Evolutionary conservation across 2,113 vertebrate genomes (phyloP), one percentile per base, ranked within the genome.

Genomic region (Chrysochloris asiatica): DNA sequence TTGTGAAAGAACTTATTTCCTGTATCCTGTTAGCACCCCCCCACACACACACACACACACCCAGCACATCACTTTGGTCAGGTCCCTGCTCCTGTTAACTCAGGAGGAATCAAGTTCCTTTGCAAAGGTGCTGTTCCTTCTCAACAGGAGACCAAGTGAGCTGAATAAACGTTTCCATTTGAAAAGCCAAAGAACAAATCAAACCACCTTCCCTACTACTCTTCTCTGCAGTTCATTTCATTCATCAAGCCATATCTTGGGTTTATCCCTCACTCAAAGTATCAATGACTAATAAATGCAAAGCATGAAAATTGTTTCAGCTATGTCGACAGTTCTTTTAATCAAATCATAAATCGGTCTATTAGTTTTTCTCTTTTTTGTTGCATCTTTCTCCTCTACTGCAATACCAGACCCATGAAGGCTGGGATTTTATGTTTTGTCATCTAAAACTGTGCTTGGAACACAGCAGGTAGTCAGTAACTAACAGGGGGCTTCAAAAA

Each of bases 1-100:
- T 59, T 87, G 33, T 81, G 72, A 73, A 85, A 90, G 50, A 88
- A 72, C 86, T 92, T 33, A 88, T 90, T 92, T 92, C 52, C 80
- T 83, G 82, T 84, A 88, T 80, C 76, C 63, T 90, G n/a, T n/a
- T n/a, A n/a, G n/a, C n/a, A n/a, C n/a, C n/a, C n/a, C n/a, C n/a
- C n/a, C n/a, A n/a, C n/a, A n/a, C n/a, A n/a, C n/a, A n/a, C n/a
- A n/a, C n/a, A n/a, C n/a, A n/a, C n/a, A n/a, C n/a, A n/a, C n/a
- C n/a, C n/a, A n/a, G n/a, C n/a, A n/a, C n/a, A n/a, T n/a, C n/a
- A 80, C 1, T 19, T 41, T 6, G 43, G 45, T 4, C 61, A 72
- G 69, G 79, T 8, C 4, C 24, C 21, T 43, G n/a, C 48, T 88
- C 33, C 65, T 76, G 17, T 90, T 56, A 90, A 26, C 59, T 63